Base-by-base conservation (phyloP, 2,797 vertebrate species). In the Chelidonichthys spinosus region DNA sequence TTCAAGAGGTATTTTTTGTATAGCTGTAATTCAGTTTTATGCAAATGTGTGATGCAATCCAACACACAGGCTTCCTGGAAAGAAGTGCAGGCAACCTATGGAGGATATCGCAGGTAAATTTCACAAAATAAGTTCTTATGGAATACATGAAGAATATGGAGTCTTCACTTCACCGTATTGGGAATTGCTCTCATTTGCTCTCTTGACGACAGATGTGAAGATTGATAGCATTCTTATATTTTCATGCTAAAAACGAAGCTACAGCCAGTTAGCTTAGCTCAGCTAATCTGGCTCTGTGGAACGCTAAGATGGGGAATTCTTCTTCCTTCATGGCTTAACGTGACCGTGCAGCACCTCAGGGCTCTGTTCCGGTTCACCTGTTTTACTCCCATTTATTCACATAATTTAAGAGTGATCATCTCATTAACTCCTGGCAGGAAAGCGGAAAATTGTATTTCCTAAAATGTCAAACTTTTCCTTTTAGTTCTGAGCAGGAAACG, bases 21-120 rank as follows among this genome's bases (percentile, higher is more conserved):
- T 63, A 3, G 4, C 3, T 58, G 3, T 32, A 2, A 36, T 50
- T 11, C 3, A 18, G 9, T 32, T 56, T 55, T 32, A 3, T 15
- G 15, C 0, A 36, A n/a, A 50, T 56, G 17, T 68, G 3, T 70
- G 11, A 53, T 42, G 76, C 14, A 52, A 55, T 56, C 1, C 25
- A 54, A 72, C 33, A 17, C 44, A 7, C 44, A 95, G 94, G 68
- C 11, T 0, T 77, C 76, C 47, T 95, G 94, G 94, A 8, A 75
- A 37, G 18, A 83, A 0, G 90, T 95, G 35, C 17, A 81, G 79
- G 0, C 0, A 3, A 74, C 92, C 5, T 94, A 92, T 69, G 90
- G 91, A 53, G 58, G 72, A 25, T 0, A 0, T 10, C 0, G 0
- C 18, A 62, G 89, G 94, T 94, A 87, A 82, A 37, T 18, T 54